Evolutionary conservation across 2,888 invertebrate species (phyloP).

Genomic region (Xestia ashworthii): DNA sequence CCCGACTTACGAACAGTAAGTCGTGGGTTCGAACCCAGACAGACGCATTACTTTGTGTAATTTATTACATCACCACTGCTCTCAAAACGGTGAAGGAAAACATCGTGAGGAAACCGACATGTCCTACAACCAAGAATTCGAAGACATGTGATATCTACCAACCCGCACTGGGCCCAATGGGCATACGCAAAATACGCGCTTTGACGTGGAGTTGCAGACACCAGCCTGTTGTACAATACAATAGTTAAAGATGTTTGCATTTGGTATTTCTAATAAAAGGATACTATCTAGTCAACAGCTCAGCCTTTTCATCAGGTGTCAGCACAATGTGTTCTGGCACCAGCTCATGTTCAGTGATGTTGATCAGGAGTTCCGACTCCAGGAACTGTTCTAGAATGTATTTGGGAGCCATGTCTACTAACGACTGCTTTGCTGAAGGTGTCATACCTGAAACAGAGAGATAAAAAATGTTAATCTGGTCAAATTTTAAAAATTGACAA

Average conservation of each 20-base stretch:
- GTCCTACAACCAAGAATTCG: too few species aligned
- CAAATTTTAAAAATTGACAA: background rate
- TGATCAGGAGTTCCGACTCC: constrained; percentile 98
- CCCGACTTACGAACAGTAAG: too few species aligned
- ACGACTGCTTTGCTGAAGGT: constrained; percentile 98
- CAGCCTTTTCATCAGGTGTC: constrained; percentile 99
- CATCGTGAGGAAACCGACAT: too few species aligned
- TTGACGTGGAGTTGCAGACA: too few species aligned
- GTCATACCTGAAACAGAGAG: constrained; percentile 95
- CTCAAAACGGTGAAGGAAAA: too few species aligned
- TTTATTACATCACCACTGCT: too few species aligned
- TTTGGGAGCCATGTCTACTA: constrained; percentile 99
- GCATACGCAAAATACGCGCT: too few species aligned
- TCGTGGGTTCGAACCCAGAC: too few species aligned
- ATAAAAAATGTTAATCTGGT: background rate
- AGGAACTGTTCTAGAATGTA: constrained; percentile 99
- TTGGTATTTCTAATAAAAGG: constrained; percentile 81
- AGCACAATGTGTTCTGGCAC: constrained; percentile 99
- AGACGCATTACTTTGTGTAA: too few species aligned
- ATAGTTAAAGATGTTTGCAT: background rate
- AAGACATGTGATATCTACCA: too few species aligned
- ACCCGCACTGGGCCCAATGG: too few species aligned
- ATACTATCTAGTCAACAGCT: constrained; percentile 98
- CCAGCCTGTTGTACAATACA: too few species aligned
- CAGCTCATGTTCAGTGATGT: constrained; percentile 99